Percentiles rank a stretch among this genome's conserved stretches.
These are phyloP conservation scores for Hippopotamus amphibius DNA, from an alignment of 2,113 vertebrate genomes.

Conservation along the genomic window DNA sequence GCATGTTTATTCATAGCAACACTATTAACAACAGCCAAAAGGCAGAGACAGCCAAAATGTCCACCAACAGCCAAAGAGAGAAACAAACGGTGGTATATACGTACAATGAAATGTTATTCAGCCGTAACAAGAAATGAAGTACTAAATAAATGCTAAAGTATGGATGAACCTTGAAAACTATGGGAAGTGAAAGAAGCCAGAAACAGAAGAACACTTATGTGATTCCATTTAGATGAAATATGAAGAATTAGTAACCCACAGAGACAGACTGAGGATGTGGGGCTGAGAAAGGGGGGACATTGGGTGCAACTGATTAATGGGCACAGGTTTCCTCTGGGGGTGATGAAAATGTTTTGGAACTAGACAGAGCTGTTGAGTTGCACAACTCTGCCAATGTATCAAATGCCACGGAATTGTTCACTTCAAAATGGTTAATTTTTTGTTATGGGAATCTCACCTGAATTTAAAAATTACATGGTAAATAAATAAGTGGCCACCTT, in stretches of 20 bases:
- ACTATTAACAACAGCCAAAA: not conserved
- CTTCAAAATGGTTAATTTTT: not conserved
- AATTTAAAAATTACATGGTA: not conserved
- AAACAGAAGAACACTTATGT: not conserved
- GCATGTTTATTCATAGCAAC: not conserved
- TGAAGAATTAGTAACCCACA: not conserved
- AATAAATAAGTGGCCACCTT: not conserved
- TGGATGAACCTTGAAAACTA: not conserved
- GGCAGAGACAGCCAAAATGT: not conserved
- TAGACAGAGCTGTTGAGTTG: not conserved
- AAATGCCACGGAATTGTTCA: not conserved
- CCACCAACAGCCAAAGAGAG: not conserved
- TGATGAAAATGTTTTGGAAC: constrained; percentile 1
- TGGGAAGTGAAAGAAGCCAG: not conserved
- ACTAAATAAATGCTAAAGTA: not conserved
- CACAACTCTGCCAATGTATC: not conserved
- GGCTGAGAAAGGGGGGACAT: accelerated
- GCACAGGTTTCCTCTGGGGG: not conserved
- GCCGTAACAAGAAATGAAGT: not conserved
- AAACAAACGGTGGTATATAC: not conserved
- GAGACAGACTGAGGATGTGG: not conserved
- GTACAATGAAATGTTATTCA: not conserved
- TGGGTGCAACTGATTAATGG: not conserved
- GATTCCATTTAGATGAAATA: not conserved
- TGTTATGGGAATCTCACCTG: not conserved